Conservation (phyloP, 2,888 invertebrate species). For the Mamestra brassicae region DNA sequence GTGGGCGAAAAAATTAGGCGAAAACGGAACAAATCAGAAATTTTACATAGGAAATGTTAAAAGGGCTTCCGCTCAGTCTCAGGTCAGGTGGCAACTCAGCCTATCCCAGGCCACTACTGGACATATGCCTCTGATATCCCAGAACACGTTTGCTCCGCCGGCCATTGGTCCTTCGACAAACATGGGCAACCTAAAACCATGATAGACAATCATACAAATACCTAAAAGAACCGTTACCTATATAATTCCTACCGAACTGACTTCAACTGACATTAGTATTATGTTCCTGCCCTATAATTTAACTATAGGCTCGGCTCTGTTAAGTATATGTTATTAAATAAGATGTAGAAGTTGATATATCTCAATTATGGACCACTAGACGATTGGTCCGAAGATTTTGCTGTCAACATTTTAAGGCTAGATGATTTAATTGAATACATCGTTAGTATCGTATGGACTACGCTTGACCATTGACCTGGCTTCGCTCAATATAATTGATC, state of each 20-base stretch:
- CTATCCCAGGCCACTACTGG: no score
- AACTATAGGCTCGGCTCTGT: neutral
- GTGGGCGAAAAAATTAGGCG: no score
- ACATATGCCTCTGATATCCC: no score
- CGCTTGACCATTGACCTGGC: conserved; percentile 29
- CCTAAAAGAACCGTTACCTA: neutral
- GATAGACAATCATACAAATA: neutral
- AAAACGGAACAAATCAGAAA: no score
- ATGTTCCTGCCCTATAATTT: conserved; percentile 4
- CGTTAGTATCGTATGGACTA: neutral
- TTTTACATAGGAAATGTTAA: no score
- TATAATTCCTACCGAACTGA: neutral
- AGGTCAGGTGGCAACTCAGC: no score
- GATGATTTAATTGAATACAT: conserved; percentile 17
- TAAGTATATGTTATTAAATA: conserved; percentile 22
- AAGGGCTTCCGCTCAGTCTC: no score
- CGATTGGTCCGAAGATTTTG: conserved; percentile 15
- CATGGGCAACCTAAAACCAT: neutral
- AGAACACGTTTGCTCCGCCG: neutral
- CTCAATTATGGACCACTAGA: conserved; percentile 22
- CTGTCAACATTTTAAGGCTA: conserved; percentile 14
- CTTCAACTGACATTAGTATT: neutral
- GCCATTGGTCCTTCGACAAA: neutral
- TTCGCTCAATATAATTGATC: conserved; percentile 11
- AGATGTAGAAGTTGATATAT: conserved; percentile 19